Conservation (phyloP, 2,797 vertebrate species). For the Acanthiza pusilla region DNA sequence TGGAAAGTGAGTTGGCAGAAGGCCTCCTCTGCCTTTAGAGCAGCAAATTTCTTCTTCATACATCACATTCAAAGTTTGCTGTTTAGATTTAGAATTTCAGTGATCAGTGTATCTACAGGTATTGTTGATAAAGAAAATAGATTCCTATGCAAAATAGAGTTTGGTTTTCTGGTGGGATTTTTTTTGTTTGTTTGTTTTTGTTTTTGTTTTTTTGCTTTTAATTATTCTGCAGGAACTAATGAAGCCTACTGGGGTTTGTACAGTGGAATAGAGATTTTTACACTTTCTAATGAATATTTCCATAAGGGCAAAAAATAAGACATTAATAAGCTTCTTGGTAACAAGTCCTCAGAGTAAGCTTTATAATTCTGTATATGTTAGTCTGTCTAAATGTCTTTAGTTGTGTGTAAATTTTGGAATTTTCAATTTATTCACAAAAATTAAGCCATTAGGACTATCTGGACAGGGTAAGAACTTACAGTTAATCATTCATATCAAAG, state of each 20-base stretch:
- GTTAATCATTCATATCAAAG: background rate
- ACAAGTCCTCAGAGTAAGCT: background rate
- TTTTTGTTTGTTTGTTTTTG: background rate
- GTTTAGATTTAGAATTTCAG: background rate
- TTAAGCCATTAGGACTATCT: background rate
- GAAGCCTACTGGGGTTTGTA: background rate
- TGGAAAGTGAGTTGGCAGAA: background rate
- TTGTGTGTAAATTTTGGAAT: background rate
- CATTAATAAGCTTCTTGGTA: background rate
- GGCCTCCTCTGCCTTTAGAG: background rate
- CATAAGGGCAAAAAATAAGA: background rate
- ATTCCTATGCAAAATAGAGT: rapidly evolving
- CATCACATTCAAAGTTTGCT: background rate
- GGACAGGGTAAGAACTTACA: background rate
- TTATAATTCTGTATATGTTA: background rate
- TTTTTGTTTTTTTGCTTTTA: too few relatives aligned
- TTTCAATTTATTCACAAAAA: background rate
- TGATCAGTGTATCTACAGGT: background rate
- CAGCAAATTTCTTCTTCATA: background rate
- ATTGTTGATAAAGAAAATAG: background rate
- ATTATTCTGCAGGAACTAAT: background rate
- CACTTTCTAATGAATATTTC: background rate
- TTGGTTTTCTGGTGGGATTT: too few relatives aligned
- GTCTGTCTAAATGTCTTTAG: background rate
- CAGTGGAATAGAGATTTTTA: background rate